Base-by-base conservation (phyloP, 2,888 invertebrate species). In the Helicoverpa assulta region DNA sequence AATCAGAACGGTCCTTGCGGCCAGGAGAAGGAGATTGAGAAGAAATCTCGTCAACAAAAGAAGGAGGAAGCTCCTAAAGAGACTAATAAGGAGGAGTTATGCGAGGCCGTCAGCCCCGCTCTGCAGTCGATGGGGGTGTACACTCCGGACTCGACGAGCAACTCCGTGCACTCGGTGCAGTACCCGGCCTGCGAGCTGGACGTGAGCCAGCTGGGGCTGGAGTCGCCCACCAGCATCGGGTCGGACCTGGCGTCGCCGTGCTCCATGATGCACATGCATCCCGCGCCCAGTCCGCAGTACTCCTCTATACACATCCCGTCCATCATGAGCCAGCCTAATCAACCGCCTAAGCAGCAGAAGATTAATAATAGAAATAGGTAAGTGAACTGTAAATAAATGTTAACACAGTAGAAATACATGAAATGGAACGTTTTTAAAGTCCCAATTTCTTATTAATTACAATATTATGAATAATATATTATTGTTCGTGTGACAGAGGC, bases 161-260 rank as follows among this genome's bases (percentile, higher is more conserved):
- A 98, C 88, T 98, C 98, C 0, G 98, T 98, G 10, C 98, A 98
- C 78, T 97, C 98, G 62, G 96, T 98, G 82, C 97, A 97, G 83
- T 98, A 98, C 85, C 96, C 96, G 0, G 97, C 98, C 67, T 98
- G 98, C 84, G 98, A 98, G 82, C 92, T 98, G 72, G 98, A 98
- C 89, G 98, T 98, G 1, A 97, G 97, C 68, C 98, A 98, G 88
- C 91, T 98, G 69, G 98, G 98, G 0, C 93, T 99, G 76, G 99
- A 99, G 89, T 98, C 99, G 0, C 98, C 99, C 0, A 97, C 98
- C 0, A 98, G 98, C 52, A 98, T 99, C 80, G 97, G 98, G 0
- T 98, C 98, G 57, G 98, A 99, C 90, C 96, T 98, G 92, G 97
- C 98, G 10, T 97, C 97, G 0, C 98, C 98, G 70, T 98, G 98